Conservation (phyloP, 2,888 invertebrate species). For the Orthonevra nobilis region DNA sequence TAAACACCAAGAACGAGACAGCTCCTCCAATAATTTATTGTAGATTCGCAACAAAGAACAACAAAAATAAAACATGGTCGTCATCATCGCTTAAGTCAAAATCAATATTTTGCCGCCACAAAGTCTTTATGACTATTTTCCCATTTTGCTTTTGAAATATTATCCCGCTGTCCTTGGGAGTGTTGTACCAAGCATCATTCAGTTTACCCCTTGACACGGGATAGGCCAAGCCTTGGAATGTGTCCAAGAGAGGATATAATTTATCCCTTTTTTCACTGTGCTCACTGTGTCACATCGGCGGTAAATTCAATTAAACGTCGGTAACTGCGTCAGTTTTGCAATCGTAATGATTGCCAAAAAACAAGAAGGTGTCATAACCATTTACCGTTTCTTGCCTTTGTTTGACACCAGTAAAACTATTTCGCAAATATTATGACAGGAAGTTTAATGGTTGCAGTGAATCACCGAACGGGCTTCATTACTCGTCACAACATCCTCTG, state of each 20-base stretch:
- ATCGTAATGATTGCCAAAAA: background rate
- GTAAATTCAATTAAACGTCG: constrained; percentile 25
- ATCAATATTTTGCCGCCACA: constrained; percentile 54
- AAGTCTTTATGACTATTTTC: constrained; percentile 35
- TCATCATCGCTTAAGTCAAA: constrained; percentile 1
- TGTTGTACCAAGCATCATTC: constrained; percentile 36
- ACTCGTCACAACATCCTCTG: background rate
- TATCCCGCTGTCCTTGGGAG: constrained; percentile 59
- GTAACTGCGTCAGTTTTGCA: constrained; percentile 8
- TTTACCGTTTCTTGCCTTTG: no score
- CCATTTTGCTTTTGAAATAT: constrained; percentile 27
- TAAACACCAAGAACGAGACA: no score
- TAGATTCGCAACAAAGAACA: no score
- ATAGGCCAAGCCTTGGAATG: constrained; percentile 51
- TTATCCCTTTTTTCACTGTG: constrained; percentile 12
- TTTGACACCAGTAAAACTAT: no score
- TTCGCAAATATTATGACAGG: no score
- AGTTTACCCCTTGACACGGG: constrained; percentile 43
- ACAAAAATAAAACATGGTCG: no score
- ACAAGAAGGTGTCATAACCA: background rate
- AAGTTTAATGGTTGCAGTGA: constrained; percentile 3
- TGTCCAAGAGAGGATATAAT: constrained; percentile 42
- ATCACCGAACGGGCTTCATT: constrained; percentile 8
- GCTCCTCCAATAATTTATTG: no score
- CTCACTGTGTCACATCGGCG: no score